These are phyloP conservation scores for Alligator sinensis DNA, from an alignment of 2,113 vertebrate species.

Conservation along the genomic window DNA sequence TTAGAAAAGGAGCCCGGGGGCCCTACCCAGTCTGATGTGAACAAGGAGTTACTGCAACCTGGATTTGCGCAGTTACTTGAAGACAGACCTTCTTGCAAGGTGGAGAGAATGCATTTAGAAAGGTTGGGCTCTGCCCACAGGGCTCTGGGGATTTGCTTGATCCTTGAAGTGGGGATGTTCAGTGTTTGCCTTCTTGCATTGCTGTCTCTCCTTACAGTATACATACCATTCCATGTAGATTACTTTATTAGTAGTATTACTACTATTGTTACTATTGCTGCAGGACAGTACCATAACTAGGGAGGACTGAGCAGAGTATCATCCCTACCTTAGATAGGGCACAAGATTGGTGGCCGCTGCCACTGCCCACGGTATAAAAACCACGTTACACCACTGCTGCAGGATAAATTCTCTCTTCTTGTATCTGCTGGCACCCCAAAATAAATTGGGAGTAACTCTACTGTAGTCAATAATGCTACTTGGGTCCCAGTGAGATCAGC, in stretches of 20 bases:
- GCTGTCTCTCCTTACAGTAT: neutral
- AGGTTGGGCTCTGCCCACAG: neutral
- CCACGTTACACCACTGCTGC: neutral
- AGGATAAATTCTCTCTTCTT: neutral
- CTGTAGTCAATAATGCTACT: conserved; percentile 21
- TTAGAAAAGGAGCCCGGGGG: rapidly evolving
- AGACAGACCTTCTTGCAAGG: neutral
- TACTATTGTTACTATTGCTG: too few species aligned
- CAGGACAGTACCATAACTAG: too few species aligned
- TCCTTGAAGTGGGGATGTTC: neutral
- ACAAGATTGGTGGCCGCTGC: neutral
- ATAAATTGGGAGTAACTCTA: conserved; percentile 39
- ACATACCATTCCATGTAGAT: neutral
- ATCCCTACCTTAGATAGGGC: neutral
- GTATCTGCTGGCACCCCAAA: neutral
- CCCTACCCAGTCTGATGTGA: neutral
- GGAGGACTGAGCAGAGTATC: too few species aligned
- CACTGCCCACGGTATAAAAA: neutral
- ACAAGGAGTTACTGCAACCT: neutral
- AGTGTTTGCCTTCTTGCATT: neutral
- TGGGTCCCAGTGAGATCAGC: conserved; percentile 18
- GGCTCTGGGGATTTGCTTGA: neutral
- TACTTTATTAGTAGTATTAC: neutral
- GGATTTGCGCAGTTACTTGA: neutral
- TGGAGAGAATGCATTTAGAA: neutral